Conservation (phyloP, 2,113 vertebrate genomes). For the Narcine bancroftii region DNA sequence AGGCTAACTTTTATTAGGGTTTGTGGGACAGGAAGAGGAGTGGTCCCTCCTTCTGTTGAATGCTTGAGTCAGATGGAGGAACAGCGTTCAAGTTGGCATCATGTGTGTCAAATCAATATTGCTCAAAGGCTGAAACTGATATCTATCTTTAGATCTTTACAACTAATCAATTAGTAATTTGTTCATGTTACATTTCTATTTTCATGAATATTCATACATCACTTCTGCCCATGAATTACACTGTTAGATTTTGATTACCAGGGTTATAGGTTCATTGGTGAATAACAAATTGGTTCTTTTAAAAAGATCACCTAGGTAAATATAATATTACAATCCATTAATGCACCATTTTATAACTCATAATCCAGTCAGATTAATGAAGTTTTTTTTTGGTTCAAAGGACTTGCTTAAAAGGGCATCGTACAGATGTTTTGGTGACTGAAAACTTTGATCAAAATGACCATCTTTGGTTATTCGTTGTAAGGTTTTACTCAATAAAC, state of each 20-base stretch:
- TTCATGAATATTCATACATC: background rate
- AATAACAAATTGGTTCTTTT: background rate
- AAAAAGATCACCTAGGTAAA: background rate
- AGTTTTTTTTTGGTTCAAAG: background rate
- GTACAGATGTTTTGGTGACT: background rate
- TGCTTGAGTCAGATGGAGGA: no score
- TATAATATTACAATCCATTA: background rate
- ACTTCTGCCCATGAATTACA: background rate
- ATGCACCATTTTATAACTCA: background rate
- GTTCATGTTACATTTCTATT: background rate
- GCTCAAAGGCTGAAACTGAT: background rate
- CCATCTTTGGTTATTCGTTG: background rate
- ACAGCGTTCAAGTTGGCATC: background rate
- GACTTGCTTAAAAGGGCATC: background rate
- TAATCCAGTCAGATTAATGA: background rate
- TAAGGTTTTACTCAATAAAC: background rate
- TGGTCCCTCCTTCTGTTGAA: no score
- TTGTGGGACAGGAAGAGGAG: no score
- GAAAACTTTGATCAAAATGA: background rate
- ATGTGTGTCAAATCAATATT: background rate
- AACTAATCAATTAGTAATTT: conserved; percentile 23
- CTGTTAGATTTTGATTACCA: background rate
- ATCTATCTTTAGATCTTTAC: background rate
- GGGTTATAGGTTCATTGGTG: background rate
- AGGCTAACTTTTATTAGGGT: no score